phyloP scores from a whole-genome alignment of 2,888 invertebrate species.

The Meloe dianella region DNA sequence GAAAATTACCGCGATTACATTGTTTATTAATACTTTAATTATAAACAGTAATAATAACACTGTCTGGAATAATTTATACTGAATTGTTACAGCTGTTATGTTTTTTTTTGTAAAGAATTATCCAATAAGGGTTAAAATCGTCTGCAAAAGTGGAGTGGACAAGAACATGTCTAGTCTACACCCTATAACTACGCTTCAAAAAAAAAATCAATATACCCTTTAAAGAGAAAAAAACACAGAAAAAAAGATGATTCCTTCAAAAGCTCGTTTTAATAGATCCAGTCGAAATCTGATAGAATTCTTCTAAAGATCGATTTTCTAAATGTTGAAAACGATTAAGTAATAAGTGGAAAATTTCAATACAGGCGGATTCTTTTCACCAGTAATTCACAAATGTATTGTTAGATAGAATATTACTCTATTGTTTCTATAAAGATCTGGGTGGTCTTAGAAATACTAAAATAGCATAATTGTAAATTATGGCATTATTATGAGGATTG shows the following conservation, averaged over 20 bases:
- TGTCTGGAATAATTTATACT: neutral
- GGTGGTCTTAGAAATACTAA: no score
- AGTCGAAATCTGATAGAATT: neutral
- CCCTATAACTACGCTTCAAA: neutral
- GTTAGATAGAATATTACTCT: no score
- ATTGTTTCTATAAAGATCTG: no score
- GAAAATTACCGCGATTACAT: neutral
- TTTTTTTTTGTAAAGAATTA: neutral
- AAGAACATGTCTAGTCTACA: slow-evolving; percentile 6
- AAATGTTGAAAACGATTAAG: neutral
- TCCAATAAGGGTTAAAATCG: neutral
- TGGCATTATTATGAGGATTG: no score
- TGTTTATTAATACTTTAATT: neutral
- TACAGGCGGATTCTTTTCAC: no score
- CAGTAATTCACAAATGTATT: no score
- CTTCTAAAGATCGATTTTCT: neutral
- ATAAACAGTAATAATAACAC: neutral
- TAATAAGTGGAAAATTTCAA: neutral
- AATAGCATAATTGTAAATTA: no score
- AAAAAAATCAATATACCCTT: neutral
- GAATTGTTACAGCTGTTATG: neutral
- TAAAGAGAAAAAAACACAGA: neutral
- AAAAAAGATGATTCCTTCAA: neutral
- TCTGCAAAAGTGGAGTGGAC: neutral
- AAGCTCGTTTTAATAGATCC: neutral